Conservation (phyloP, 2,113 vertebrate genomes). For the Anseranas semipalmata region DNA sequence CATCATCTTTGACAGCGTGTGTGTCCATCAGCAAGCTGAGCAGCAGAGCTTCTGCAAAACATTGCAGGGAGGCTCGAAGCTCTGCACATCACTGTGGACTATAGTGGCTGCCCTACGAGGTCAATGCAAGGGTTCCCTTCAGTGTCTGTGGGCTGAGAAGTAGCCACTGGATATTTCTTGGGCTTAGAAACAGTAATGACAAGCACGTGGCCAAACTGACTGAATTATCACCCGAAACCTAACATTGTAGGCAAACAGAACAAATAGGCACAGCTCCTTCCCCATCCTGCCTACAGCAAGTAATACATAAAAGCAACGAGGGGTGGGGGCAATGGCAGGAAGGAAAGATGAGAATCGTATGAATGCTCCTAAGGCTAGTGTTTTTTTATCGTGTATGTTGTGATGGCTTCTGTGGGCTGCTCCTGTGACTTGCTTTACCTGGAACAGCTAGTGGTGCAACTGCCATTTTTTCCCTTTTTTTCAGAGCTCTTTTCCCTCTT, state of each 20-base stretch:
- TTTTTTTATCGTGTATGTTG: neutral
- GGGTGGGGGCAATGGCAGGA: neutral
- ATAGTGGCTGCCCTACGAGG: neutral
- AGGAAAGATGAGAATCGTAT: neutral
- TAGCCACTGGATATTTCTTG: neutral
- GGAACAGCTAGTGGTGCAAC: neutral
- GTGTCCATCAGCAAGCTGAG: neutral
- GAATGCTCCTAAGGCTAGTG: neutral
- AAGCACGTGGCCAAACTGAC: fast-evolving
- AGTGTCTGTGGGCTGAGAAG: neutral
- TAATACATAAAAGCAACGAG: neutral
- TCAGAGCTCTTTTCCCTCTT: neutral
- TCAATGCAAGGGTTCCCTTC: neutral
- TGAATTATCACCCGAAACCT: neutral
- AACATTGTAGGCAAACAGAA: neutral
- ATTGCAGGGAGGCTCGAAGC: neutral
- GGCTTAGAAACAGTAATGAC: neutral
- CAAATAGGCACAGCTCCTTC: neutral
- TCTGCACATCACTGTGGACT: neutral
- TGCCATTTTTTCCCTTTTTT: neutral
- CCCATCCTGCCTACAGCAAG: neutral
- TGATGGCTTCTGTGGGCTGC: neutral
- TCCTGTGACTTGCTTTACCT: neutral
- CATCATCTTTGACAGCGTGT: constrained; percentile 22
- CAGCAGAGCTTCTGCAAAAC: neutral